A percentile compares a stretch with the other conserved stretches of the same genome.
These are phyloP conservation scores for Scomber scombrus DNA, from an alignment of 2,113 vertebrate species.

Conservation along the genomic window DNA sequence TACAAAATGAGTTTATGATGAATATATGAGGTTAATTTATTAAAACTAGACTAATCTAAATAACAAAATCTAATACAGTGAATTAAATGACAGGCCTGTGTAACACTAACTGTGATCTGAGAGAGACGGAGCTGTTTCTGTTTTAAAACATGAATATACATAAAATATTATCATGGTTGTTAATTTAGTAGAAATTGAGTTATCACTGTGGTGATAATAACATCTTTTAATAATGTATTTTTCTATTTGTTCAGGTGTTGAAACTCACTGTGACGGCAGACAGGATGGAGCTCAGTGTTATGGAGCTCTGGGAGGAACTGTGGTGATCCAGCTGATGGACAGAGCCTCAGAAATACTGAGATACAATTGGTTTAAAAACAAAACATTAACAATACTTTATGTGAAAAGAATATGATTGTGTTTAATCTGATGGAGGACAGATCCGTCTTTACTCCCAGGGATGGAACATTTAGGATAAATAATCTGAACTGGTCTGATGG, in stretches of 20 bases:
- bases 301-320: slow-evolving; percentile 67
- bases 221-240: not conserved
- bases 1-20: too few relatives aligned
- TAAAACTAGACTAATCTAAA: too few relatives aligned
- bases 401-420: rapidly evolving
- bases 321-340: slow-evolving; percentile 56
- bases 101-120: too few relatives aligned
- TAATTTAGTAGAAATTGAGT: too few relatives aligned
- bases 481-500: slow-evolving; percentile 35
- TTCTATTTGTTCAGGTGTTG: slow-evolving; percentile 40
- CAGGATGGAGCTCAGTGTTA: slow-evolving; percentile 54
- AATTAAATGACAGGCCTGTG: too few relatives aligned
- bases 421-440: rapidly evolving
- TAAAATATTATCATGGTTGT: too few relatives aligned
- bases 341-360: rapidly evolving
- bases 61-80: too few relatives aligned
- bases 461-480: slow-evolving; percentile 58
- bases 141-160: too few relatives aligned
- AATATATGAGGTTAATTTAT: too few relatives aligned
- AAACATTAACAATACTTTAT: rapidly evolving
- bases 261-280: slow-evolving; percentile 58
- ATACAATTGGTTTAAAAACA: rapidly evolving
- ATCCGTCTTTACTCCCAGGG: slow-evolving; percentile 11
- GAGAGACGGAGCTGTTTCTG: too few relatives aligned
- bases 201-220: not conserved